Evolutionary conservation across 30 jellyfish, hydroid and myxozoan genomes (phyloP).

Genomic region (Aurelia coerulea): DNA sequence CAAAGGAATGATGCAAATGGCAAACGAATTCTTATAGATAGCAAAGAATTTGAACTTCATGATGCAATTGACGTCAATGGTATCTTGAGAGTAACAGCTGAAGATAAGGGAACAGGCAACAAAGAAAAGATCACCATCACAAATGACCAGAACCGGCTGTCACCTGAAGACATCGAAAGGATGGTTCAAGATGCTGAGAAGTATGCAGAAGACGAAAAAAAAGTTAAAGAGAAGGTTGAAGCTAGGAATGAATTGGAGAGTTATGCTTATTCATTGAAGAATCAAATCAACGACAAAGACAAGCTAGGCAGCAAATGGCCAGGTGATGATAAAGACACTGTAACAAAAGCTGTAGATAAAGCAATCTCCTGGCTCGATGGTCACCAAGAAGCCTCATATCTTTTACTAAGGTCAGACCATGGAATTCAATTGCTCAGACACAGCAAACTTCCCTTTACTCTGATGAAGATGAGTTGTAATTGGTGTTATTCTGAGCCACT

Average conservation of each 20-base stretch:
- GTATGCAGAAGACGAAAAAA: constrained; percentile 99
- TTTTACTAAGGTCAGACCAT: too few relatives aligned
- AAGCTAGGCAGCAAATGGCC: constrained; percentile 93
- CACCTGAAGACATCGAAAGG: constrained; percentile 99
- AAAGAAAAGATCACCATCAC: constrained; percentile 99
- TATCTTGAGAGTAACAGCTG: constrained; percentile 98
- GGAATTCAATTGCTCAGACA: too few relatives aligned
- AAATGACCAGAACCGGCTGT: constrained; percentile 96
- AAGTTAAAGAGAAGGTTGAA: constrained; percentile 96
- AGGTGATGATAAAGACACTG: constrained; percentile 94
- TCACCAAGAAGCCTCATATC: constrained; percentile 89
- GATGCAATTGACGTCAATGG: constrained; percentile 97
- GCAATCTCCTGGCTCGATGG: constrained; percentile 96
- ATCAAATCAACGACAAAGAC: constrained; percentile 94
- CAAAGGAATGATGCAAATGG: too few relatives aligned
- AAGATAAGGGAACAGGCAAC: constrained; percentile 99
- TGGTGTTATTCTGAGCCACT: too few relatives aligned
- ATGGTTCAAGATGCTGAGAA: constrained; percentile 99
- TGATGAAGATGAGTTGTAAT: too few relatives aligned
- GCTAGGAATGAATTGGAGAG: constrained; percentile 95
- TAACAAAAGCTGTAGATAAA: constrained; percentile 93
- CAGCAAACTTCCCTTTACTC: too few relatives aligned
- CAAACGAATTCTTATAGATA: too few relatives aligned
- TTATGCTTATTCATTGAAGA: constrained; percentile 94
- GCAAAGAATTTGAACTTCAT: too few relatives aligned